These are phyloP conservation scores for Parnassius smintheus DNA, from an alignment of 2,888 invertebrate species.

Conservation along the genomic window DNA sequence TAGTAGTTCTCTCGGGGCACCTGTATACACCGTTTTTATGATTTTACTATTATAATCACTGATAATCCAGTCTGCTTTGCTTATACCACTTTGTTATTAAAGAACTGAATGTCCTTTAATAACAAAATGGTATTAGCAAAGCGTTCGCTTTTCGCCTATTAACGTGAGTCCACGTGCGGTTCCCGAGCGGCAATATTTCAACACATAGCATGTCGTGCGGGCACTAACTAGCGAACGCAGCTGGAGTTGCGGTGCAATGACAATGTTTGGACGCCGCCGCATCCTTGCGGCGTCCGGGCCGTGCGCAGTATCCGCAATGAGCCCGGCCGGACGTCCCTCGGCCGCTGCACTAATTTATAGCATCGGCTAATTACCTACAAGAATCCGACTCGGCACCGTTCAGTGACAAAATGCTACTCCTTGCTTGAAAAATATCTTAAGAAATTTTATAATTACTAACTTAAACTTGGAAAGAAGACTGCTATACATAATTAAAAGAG, in stretches of 20 bases:
- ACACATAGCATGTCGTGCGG: conserved; percentile 54
- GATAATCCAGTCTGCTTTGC: too few relatives aligned
- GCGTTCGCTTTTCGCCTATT: conserved; percentile 37
- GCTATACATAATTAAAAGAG: conserved; percentile 27
- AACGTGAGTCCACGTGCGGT: conserved; percentile 39
- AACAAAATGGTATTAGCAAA: too few relatives aligned
- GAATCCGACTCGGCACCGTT: conserved; percentile 59
- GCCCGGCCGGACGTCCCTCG: conserved; percentile 32
- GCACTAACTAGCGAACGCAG: conserved; percentile 70
- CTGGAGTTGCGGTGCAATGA: conserved; percentile 67
- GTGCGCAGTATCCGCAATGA: conserved; percentile 54
- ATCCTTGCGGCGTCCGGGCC: conserved; percentile 49
- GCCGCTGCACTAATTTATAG: conserved; percentile 64
- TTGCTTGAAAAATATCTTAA: conserved; percentile 8
- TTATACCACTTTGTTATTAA: too few relatives aligned
- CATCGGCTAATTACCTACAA: conserved; percentile 71
- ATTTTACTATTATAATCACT: too few relatives aligned
- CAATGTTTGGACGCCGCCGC: conserved; percentile 70
- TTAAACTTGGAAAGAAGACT: conserved; percentile 13
- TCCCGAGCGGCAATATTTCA: conserved; percentile 57
- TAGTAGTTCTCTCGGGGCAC: too few relatives aligned
- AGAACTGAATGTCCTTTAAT: too few relatives aligned
- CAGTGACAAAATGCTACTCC: conserved; percentile 42
- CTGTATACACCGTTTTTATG: too few relatives aligned
- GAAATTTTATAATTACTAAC: conserved; percentile 12